Conservation (phyloP, 2,888 invertebrate species). For the Ornithoptera alexandrae region DNA sequence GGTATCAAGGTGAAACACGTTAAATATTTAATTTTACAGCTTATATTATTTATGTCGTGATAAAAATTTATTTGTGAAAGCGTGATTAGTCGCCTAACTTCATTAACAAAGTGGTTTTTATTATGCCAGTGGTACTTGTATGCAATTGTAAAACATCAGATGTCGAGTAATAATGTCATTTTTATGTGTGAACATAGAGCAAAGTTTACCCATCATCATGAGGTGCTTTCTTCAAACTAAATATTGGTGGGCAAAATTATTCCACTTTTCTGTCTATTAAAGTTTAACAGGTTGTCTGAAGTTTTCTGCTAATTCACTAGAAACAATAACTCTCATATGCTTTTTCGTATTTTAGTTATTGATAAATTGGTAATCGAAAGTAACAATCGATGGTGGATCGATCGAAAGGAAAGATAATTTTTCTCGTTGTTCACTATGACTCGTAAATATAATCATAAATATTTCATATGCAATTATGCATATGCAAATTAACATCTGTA, state of each 20-base stretch:
- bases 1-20: conserved; percentile 10
- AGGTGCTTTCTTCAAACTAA: background rate
- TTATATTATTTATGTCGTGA: conserved; percentile 11
- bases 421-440: too few relatives aligned
- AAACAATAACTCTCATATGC: background rate
- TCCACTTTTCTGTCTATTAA: background rate
- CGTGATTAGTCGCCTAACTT: conserved; percentile 7
- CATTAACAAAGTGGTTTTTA: background rate
- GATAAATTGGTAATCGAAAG: background rate
- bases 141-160: too few relatives aligned
- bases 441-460: too few relatives aligned
- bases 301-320: background rate
- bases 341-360: background rate
- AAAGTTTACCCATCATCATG: too few relatives aligned
- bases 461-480: too few relatives aligned
- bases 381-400: background rate
- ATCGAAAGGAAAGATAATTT: too few relatives aligned
- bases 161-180: too few relatives aligned
- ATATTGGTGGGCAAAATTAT: background rate
- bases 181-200: too few relatives aligned
- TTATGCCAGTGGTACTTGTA: too few relatives aligned
- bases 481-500: too few relatives aligned
- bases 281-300: background rate
- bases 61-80: conserved; percentile 11
- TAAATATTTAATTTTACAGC: conserved; percentile 11